Percentiles rank a stretch among this genome's conserved stretches.
These are phyloP conservation scores for Agelaius phoeniceus DNA, from an alignment of 2,113 vertebrate species.

Conservation along the genomic window DNA sequence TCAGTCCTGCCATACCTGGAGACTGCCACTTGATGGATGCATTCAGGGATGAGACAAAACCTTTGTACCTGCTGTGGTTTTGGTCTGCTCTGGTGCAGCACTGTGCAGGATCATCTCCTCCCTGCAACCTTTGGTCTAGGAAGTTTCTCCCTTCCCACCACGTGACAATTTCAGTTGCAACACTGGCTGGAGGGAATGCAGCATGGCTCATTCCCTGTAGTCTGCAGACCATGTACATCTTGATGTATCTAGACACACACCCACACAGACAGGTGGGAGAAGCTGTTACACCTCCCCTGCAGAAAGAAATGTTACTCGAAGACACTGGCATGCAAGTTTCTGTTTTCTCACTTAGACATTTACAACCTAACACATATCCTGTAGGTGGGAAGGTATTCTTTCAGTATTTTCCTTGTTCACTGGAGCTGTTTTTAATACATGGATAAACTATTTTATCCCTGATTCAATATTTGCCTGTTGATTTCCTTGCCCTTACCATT, in stretches of 20 bases:
- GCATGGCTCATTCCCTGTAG: background rate
- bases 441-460: conserved; percentile 46
- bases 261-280: background rate
- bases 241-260: background rate
- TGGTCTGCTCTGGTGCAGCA: background rate
- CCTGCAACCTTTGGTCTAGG: background rate
- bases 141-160: background rate
- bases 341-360: conserved; percentile 27
- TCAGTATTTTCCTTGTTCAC: conserved; percentile 27
- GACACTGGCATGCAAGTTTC: conserved; percentile 12
- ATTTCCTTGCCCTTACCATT: conserved; percentile 53
- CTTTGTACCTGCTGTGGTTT: fast-evolving
- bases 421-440: conserved; percentile 10
- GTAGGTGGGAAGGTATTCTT: conserved; percentile 44
- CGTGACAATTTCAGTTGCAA: fast-evolving
- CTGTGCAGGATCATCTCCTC: background rate
- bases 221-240: background rate
- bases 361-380: conserved; percentile 30
- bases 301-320: background rate
- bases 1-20: background rate
- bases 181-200: background rate
- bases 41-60: background rate
- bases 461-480: conserved; percentile 67
- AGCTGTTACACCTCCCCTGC: background rate
- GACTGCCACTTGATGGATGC: fast-evolving